Conservation (phyloP, 2,113 vertebrate genomes). For the Nycticryphes semicollaris region DNA sequence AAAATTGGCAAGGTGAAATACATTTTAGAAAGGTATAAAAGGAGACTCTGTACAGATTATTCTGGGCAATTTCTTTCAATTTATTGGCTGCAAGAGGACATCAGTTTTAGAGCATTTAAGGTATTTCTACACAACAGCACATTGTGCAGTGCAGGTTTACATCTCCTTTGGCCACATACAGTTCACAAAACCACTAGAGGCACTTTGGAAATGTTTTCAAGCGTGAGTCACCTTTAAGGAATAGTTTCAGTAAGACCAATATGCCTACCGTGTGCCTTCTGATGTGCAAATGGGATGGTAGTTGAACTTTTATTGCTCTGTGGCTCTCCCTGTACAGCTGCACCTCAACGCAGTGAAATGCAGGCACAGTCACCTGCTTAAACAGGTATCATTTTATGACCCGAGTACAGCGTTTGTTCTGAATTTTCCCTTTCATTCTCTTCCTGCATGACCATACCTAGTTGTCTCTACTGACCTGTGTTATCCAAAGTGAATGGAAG, state of each 20-base stretch:
- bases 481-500: neutral
- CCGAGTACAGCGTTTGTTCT: neutral
- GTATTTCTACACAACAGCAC: neutral
- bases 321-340: neutral
- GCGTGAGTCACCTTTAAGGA: neutral
- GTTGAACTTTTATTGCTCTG: neutral
- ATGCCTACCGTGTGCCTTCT: neutral
- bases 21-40: neutral
- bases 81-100: neutral
- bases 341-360: neutral
- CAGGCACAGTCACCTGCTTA: neutral
- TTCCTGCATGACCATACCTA: neutral
- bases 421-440: neutral
- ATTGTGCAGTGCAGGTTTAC: neutral
- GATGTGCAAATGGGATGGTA: neutral
- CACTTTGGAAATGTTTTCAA: neutral
- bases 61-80: neutral
- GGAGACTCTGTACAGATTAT: neutral
- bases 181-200: neutral
- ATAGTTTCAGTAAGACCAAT: neutral
- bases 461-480: neutral
- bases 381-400: neutral
- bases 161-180: neutral
- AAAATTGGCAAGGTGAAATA: neutral
- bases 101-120: neutral